These are phyloP conservation scores for Agrenia bidenticulata DNA, from an alignment of 2,888 invertebrate genomes.

Conservation along the genomic window DNA sequence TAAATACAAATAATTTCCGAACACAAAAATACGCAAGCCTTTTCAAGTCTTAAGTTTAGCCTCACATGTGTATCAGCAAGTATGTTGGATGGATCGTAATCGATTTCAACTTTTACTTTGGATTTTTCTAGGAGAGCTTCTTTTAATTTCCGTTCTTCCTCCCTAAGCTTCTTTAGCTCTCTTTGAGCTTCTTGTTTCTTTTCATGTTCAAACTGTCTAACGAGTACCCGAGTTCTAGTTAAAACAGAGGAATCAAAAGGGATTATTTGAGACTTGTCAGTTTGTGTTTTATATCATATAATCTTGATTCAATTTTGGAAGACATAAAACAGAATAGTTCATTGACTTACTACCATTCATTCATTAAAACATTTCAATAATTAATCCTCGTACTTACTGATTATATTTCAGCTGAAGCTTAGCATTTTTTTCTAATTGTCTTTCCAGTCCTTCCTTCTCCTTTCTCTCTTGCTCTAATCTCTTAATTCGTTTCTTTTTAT, in stretches of 20 bases:
- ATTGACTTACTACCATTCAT: too few relatives aligned
- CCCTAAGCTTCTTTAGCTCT: conserved; percentile 22
- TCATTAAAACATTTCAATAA: too few relatives aligned
- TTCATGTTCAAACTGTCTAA: conserved; percentile 25
- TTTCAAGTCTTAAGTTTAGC: not conserved
- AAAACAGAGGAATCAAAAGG: not conserved
- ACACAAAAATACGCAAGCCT: not conserved
- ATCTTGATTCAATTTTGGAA: too few relatives aligned
- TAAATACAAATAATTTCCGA: too few relatives aligned
- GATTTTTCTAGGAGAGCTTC: conserved; percentile 36
- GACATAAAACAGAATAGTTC: too few relatives aligned
- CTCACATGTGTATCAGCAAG: conserved; percentile 47
- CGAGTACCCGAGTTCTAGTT: conserved; percentile 34
- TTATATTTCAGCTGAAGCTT: conserved; percentile 20
- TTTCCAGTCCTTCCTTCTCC: conserved; percentile 14
- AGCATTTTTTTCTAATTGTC: conserved; percentile 15
- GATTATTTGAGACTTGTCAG: conserved; percentile 20
- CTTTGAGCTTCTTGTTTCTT: conserved; percentile 18
- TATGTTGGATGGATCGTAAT: conserved; percentile 43
- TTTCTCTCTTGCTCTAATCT: conserved; percentile 17
- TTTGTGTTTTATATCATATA: too few relatives aligned
- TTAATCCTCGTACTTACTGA: conserved; percentile 22
- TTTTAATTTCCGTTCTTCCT: conserved; percentile 21
- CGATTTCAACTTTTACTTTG: conserved; percentile 45
- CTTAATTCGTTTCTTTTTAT: conserved; percentile 15